Base-by-base conservation (phyloP, 2,113 vertebrate species). In the Sciurus niger region DNA sequence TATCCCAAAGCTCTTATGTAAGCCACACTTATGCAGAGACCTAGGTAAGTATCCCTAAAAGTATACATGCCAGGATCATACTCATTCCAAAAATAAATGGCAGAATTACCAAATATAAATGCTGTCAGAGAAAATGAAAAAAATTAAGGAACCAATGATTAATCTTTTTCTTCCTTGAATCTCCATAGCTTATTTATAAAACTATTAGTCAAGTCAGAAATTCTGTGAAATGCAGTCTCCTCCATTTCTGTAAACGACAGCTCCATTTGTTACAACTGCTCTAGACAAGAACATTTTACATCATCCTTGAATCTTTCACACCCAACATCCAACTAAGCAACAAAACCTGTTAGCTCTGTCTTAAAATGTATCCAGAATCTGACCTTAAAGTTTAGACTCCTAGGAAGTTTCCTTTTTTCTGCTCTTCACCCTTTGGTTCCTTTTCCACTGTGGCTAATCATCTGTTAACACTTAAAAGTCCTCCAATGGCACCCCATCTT, bases 151-250 rank as follows among this genome's bases (percentile, higher is more conserved):
- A 84, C 4, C 25, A 87, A n/a, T 82, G 85, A 90, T 68, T 94
- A 77, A 37, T 51, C 7, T 5, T 68, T 51, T 74, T 93, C 43
- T 74, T 34, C 12, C 28, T 72, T 93, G 4, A 89, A 28, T 92
- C 53, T 92, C 82, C 80, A 72, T 25, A 79, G n/a, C 16, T 96
- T 91, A 79, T 53, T 92, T 65, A 40, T 77, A 85, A 85, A 91
- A 90, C 63, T 53, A 79, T 37, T 22, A 72, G 32, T 68, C 67
- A 97, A 82, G 53, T 48, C 74, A 93, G 79, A 95, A 95, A 94
- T 48, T 43, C 22, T 70, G 17, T 40, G 48, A 63, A 84, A 34
- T 18, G 55, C 48, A 28, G 8, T 58, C 82, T 91, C 86, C 51
- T 58, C 55, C 70, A 63, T 72, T 84, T 79, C 70, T 84, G 4